Conservation (phyloP, 2,888 invertebrate genomes). For the Altica lythri region DNA sequence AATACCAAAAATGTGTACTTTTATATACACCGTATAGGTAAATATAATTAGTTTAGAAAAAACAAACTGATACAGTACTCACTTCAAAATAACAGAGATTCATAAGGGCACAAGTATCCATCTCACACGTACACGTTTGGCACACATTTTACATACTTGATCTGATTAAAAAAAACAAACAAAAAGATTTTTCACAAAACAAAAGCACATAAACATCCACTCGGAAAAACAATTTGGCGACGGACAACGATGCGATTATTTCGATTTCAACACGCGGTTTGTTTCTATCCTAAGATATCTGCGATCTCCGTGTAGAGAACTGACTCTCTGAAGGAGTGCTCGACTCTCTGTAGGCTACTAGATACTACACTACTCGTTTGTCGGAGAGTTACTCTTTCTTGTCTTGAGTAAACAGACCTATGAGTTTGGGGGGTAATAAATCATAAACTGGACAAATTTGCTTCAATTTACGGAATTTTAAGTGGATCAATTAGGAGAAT, state of each 20-base stretch:
- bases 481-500: constrained; percentile 15
- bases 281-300: constrained; percentile 19
- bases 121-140: too few species aligned
- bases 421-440: constrained; percentile 23
- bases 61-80: too few species aligned
- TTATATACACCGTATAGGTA: too few species aligned
- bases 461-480: constrained; percentile 27
- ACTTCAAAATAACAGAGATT: too few species aligned
- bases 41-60: too few species aligned
- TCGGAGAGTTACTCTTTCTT: constrained; percentile 14
- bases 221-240: constrained; percentile 1
- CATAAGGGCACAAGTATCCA: too few species aligned
- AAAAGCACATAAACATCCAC: constrained; percentile 25
- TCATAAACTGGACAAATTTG: constrained; percentile 27
- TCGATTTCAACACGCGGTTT: too few species aligned
- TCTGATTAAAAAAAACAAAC: too few species aligned
- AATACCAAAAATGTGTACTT: too few species aligned
- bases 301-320: constrained; percentile 15
- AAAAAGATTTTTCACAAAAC: constrained; percentile 25
- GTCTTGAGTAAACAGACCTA: constrained; percentile 18
- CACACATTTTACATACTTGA: too few species aligned
- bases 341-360: constrained; percentile 20
- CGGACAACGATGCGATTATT: constrained; percentile 13
- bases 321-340: constrained; percentile 4
- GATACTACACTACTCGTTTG: constrained; percentile 12